Evolutionary conservation across 2,797 vertebrate genomes (phyloP), one percentile per base, ranked within the genome.

Genomic region (Mallotus villosus): DNA sequence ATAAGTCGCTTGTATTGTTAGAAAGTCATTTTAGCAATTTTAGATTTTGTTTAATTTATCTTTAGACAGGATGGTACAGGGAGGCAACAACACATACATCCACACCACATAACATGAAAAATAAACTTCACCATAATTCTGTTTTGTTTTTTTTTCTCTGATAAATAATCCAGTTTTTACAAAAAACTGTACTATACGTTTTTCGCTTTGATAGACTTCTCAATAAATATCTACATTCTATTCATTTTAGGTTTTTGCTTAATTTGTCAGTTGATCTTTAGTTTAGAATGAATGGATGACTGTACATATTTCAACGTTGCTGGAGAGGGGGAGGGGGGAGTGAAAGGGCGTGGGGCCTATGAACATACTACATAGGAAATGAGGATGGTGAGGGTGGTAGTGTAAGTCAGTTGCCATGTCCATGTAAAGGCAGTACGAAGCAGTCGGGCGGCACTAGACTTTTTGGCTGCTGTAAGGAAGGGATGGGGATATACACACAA

Each of bases 381-480:
- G 96, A 98, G 87, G 93, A 94, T 95, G 96, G 97, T 93, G 90
- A 94, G 93, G 89, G 94, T 95, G 90, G 95, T 92, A 92, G 97
- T 97, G 95, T 97, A 97, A 97, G 95, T 97, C 96, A 99, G 97
- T 96, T 98, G 98, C 97, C 97, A 98, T 98, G 97, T 99, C 97
- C 97, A 98, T 98, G 97, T 98, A 97, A 97, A 96, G 97, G 97
- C 96, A 90, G 96, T 94, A 96, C 97, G 96, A 94, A 98, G 97
- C 95, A 96, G 96, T 99, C 97, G 98, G 96, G 96, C 97, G 95
- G 97, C 97, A 96, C 99, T 99, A 97, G 97, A 97, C 96, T 97
- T 99, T 99, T 97, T 98, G 95, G 98, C 97, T 99, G 98, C 97
- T 99, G 98, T 98, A 99, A 99, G 96, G 98, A 99, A 99, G 97